These are phyloP conservation scores for Gyrodactylus bullatarudis DNA, from an alignment of 1,140 invertebrate genomes.

Conservation along the genomic window DNA sequence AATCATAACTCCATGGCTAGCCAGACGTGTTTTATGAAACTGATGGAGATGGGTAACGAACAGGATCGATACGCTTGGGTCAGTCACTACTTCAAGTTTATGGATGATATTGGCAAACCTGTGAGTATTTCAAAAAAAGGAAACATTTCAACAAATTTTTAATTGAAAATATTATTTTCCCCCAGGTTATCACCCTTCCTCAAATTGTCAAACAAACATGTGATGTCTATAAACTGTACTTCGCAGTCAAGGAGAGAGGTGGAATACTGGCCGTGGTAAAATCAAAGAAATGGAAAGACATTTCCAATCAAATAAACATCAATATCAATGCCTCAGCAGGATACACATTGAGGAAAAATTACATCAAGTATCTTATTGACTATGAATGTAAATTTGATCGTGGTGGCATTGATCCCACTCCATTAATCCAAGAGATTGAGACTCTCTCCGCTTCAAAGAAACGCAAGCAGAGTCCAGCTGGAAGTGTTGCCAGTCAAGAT, in stretches of 20 bases:
- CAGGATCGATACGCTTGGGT: slow-evolving; percentile 56
- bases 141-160: not conserved
- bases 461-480: slow-evolving; percentile 13
- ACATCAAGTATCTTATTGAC: slow-evolving; percentile 69
- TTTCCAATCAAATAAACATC: slow-evolving; percentile 57
- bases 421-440: slow-evolving; percentile 50
- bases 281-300: slow-evolving; percentile 90
- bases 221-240: slow-evolving; percentile 74
- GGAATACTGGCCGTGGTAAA: slow-evolving; percentile 85
- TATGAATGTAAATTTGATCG: slow-evolving; percentile 84
- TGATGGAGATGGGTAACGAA: slow-evolving; percentile 82
- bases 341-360: slow-evolving; percentile 76
- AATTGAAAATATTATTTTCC: not conserved
- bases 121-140: slow-evolving; percentile 33
- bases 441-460: slow-evolving; percentile 16
- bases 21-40: slow-evolving; percentile 40
- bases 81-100: slow-evolving; percentile 56
- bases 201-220: slow-evolving; percentile 86
- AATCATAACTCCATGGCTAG: slow-evolving; percentile 13
- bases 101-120: slow-evolving; percentile 39
- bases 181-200: slow-evolving; percentile 30
- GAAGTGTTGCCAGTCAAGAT: not conserved
- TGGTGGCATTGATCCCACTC: slow-evolving; percentile 64
- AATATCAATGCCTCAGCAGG: slow-evolving; percentile 77
- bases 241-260: slow-evolving; percentile 64